A percentile compares a stretch with the other conserved stretches of the same genome.
Conservation (phyloP, 2,797 vertebrate species). For the Oryzias sinensis region DNA sequence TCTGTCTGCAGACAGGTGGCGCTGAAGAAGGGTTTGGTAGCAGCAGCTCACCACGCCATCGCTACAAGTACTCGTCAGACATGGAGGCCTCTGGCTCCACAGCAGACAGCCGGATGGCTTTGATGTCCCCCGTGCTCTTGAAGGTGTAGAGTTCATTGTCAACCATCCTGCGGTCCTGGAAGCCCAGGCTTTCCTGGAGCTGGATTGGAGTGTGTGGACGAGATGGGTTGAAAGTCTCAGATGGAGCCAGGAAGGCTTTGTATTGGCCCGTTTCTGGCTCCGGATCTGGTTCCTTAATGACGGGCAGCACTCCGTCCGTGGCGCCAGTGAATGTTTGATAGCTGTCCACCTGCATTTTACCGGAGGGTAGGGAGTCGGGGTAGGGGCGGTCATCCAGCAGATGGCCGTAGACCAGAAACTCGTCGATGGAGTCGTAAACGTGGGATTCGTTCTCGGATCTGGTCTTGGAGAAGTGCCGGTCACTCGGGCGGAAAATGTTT, state of each 20-base stretch:
- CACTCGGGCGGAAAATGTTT: conserved; percentile 77
- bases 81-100: conserved; percentile 27
- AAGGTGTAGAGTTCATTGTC: conserved; percentile 86
- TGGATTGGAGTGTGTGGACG: conserved; percentile 78
- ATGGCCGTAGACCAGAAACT: conserved; percentile 84
- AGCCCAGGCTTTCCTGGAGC: conserved; percentile 72
- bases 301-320: conserved; percentile 59
- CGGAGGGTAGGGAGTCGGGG: conserved; percentile 24
- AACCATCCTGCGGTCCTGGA: conserved; percentile 77
- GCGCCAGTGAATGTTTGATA: conserved; percentile 85
- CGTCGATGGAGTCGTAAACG: conserved; percentile 89
- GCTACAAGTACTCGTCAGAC: too few relatives aligned
- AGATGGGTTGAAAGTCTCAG: conserved; percentile 72
- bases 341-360: conserved; percentile 77
- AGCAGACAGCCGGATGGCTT: conserved; percentile 61
- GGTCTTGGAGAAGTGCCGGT: conserved; percentile 74
- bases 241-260: conserved; percentile 79
- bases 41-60: conserved; percentile 1
- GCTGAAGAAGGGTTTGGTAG: conserved; percentile 9
- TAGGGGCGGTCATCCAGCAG: conserved; percentile 73
- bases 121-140: conserved; percentile 69
- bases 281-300: conserved; percentile 42
- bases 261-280: conserved; percentile 77
- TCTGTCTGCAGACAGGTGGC: background rate
- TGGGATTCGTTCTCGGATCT: conserved; percentile 85